Base-by-base conservation (phyloP, 1,140 invertebrate genomes). In the Drosophila tropicalis region DNA sequence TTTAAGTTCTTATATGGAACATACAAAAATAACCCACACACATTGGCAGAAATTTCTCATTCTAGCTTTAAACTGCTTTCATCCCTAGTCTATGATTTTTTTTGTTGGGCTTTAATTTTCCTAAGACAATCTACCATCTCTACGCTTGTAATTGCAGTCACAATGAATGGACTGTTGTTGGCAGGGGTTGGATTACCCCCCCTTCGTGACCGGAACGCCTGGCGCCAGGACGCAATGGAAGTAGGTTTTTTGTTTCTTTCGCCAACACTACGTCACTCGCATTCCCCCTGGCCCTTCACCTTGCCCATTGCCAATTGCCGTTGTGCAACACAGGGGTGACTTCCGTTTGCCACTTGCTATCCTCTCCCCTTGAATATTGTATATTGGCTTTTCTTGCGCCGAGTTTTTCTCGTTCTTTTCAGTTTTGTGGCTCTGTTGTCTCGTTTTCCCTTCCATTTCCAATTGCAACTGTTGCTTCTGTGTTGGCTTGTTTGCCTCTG, bases 401-500 rank as follows among this genome's bases (percentile, higher is more conserved):
- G 6, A 61, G 29, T 61, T 70, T 55, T 34, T 25, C 29, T 15
- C 41, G 32, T 15, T 19, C 60, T 44, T 36, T 58, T 64, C 51
- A 17, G 34, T 69, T 41, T 58, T 54, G 51, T 67, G 63, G 44
- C 19, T 51, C 10, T 51, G 44, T 47, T 47, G 9, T 22, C 9
- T 51, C 9, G 9, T 47, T 47, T 51, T 51, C 12, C 17, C 44
- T 22, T 22, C 44, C 44, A 51, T 51, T 51, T 22, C 44, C 17
- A 22, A 51, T 58, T 73, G 79, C 83, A 86, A 86, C 82, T 79
- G 82, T 86, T 86, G 83, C 83, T 86, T 79, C 78, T 72, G 61
- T 39, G 36, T 40, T 51, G 44, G 12, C 44, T 47, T 17, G 15
- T 47, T 47, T 47, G 44, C 6, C 6, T 17, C 44, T 47, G 15